These are phyloP conservation scores for Hyppa rectilinea DNA, from an alignment of 2,888 invertebrate species.

Conservation along the genomic window DNA sequence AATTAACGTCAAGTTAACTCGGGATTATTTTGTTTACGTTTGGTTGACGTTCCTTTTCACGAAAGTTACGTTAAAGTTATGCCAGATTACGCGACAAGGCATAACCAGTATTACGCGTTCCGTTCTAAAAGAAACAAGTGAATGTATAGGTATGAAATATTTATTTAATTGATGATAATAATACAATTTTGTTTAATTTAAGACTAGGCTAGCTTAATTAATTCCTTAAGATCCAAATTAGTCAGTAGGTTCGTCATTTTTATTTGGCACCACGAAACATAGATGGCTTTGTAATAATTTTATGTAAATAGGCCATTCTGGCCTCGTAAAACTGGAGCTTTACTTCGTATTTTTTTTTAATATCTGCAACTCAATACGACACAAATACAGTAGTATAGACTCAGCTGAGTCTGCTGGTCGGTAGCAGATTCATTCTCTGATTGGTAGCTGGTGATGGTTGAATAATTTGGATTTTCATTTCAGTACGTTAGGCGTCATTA, in stretches of 20 bases:
- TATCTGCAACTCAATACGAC: background rate
- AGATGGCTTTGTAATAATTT: constrained; percentile 26
- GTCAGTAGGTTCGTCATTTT: background rate
- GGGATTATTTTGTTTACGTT: constrained; percentile 79
- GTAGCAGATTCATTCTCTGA: background rate
- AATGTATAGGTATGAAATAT: background rate
- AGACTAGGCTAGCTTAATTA: background rate
- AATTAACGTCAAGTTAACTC: constrained; percentile 65
- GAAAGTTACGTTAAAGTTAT: constrained; percentile 31
- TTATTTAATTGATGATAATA: background rate
- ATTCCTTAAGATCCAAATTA: background rate
- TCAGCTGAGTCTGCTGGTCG: too few relatives aligned
- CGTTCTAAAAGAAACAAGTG: constrained; percentile 6
- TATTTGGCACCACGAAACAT: background rate
- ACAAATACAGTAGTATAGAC: too few relatives aligned
- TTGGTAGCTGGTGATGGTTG: too few relatives aligned
- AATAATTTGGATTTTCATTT: background rate
- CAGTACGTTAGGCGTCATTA: background rate
- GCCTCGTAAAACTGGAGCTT: background rate
- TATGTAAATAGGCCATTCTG: background rate
- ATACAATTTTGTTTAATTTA: background rate
- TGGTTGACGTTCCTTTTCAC: constrained; percentile 73
- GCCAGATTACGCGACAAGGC: background rate
- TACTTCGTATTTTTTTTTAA: too few relatives aligned
- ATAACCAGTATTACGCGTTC: constrained; percentile 17